Percentiles rank a stretch among this genome's conserved stretches.
These are phyloP conservation scores for Psilopsiagon aymara DNA, from an alignment of 2,113 vertebrate genomes.

Conservation along the genomic window DNA sequence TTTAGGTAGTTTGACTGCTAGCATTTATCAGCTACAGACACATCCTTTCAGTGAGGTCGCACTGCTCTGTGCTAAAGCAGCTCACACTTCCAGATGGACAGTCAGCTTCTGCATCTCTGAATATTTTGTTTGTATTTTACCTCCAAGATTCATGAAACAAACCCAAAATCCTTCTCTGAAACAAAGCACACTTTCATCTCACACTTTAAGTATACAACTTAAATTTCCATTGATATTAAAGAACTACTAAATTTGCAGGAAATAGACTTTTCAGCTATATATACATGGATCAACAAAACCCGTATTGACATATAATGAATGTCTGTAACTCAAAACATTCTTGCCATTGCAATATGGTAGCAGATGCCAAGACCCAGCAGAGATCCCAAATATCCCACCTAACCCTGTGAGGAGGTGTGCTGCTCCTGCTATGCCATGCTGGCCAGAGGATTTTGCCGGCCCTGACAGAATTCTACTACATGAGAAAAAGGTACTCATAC, in stretches of 20 bases:
- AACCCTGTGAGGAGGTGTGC: not conserved
- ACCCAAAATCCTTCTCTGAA: not conserved
- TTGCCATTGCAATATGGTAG: not conserved
- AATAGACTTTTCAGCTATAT: not conserved
- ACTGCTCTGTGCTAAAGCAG: not conserved
- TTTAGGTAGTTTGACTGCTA: slow-evolving; percentile 12
- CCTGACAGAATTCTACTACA: not conserved
- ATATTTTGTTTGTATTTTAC: not conserved
- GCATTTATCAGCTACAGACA: slow-evolving; percentile 34
- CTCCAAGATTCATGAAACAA: not conserved
- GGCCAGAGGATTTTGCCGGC: not conserved
- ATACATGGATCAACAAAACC: not conserved
- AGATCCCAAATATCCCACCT: not conserved
- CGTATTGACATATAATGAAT: not conserved
- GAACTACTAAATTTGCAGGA: not conserved
- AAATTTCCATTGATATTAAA: not conserved
- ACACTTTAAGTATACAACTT: not conserved
- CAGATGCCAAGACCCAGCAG: not conserved
- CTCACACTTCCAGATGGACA: not conserved
- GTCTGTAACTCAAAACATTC: not conserved
- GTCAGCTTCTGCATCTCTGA: not conserved
- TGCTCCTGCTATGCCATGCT: not conserved
- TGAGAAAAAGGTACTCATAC: not conserved
- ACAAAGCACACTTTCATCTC: not conserved
- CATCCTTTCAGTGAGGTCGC: not conserved